Base-by-base conservation (phyloP, 2,888 invertebrate species). In the Acronicta alni region DNA sequence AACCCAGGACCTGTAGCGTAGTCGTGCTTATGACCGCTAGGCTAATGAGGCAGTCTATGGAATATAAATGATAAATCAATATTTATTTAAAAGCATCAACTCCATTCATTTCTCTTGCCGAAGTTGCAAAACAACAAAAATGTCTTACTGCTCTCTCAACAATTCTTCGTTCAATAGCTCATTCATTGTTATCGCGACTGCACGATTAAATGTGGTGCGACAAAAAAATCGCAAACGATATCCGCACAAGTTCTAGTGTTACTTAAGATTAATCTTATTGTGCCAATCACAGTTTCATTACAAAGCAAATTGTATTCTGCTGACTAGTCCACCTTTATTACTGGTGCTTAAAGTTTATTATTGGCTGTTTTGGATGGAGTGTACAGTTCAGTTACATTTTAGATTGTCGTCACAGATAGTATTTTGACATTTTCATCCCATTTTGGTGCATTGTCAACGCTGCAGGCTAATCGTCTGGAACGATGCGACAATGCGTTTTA, bases 341-440 rank as follows among this genome's bases (percentile, higher is more conserved):
- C 17, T 10, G 6, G 2, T n/a, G 0, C 0, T 15, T 56, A 73
- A 55, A 57, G 67, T 73, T 55, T 48, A 54, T 52, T 79, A 75
- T 75, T 14, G 44, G 39, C 48, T 64, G 61, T 37, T 43, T 58
- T 14, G 18, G 17, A 9, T 60, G 59, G 53, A 30, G 12, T 35
- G 14, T 35, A 60, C 56, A 41, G 17, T 53, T 55, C 66, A 72
- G 62, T 51, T 66, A 57, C 64, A 60, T 75, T 81, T 82, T 79
- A 89, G 92, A 92, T 92, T 78, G 87, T 85, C 82, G 80, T 79
- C 76, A 73, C 72, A 89, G 92, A 93, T 93, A 89, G 90, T 91
- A 91, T 92, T 92, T 92, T 93, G 93, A 92, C 93, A 88, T 93
- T 92, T 92, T 89, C 89, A 93, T 94, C 92, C 92, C 79, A 91